Percentiles rank a stretch among this genome's conserved stretches.
These are phyloP conservation scores for Oophaga sylvatica DNA, from an alignment of 2,797 vertebrate genomes.

Conservation along the genomic window DNA sequence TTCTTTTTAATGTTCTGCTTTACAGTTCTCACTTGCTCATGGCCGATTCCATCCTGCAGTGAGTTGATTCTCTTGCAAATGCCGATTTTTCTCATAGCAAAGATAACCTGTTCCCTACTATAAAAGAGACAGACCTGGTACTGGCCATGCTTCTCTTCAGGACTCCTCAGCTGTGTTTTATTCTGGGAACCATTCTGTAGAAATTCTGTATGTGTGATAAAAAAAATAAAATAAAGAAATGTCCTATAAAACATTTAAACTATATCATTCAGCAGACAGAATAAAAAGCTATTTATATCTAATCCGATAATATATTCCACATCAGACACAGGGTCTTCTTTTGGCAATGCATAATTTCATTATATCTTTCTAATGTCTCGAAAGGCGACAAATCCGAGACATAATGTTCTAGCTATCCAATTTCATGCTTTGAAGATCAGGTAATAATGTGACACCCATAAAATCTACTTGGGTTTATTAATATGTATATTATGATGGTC, in stretches of 20 bases:
- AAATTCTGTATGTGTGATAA: neutral
- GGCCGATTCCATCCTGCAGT: too few species aligned
- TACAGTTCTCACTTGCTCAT: too few species aligned
- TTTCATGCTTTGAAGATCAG: constrained; percentile 59
- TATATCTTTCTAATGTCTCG: constrained; percentile 34
- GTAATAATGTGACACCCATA: constrained; percentile 47
- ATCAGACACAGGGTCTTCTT: constrained; percentile 3
- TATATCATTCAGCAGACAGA: constrained; percentile 30
- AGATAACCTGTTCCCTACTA: too few species aligned
- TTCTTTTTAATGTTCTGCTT: too few species aligned
- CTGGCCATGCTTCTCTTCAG: too few species aligned
- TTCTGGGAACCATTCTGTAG: neutral
- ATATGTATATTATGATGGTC: constrained; percentile 44
- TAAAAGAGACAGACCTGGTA: too few species aligned
- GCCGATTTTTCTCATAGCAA: too few species aligned
- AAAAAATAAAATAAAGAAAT: neutral
- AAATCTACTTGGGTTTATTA: constrained; percentile 48
- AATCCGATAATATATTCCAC: constrained; percentile 35
- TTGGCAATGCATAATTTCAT: constrained; percentile 35
- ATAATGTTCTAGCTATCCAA: constrained; percentile 53
- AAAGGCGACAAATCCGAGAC: constrained; percentile 38
- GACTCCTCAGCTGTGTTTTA: neutral
- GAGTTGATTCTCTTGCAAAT: too few species aligned
- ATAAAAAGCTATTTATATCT: constrained; percentile 36
- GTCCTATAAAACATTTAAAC: constrained; percentile 13